phyloP scores from a whole-genome alignment of 2,113 vertebrate species.

The Clarias magur region DNA sequence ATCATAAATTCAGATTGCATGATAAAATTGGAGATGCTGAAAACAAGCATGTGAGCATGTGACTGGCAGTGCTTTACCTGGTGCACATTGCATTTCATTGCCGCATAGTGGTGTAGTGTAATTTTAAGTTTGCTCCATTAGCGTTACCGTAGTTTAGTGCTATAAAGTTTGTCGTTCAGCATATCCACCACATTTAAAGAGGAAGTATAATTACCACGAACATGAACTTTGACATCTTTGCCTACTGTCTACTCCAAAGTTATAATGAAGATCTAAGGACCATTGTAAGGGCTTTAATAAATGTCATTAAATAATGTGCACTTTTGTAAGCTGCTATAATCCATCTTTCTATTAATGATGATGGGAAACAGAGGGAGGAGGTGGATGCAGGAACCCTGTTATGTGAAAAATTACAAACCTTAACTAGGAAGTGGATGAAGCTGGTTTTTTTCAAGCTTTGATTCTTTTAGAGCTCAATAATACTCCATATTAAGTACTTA shows the following conservation, averaged over 20 bases:
- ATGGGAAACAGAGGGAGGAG: background rate
- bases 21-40: background rate
- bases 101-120: background rate
- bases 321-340: background rate
- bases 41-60: background rate
- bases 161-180: background rate
- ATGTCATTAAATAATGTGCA: background rate
- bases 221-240: background rate
- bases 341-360: background rate
- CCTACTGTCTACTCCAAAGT: background rate
- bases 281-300: background rate
- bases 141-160: background rate
- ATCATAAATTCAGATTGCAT: slow-evolving; percentile 4
- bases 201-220: background rate
- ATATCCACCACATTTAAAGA: background rate
- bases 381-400: background rate
- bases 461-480: background rate
- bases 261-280: background rate
- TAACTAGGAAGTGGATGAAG: background rate
- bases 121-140: background rate
- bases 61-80: background rate
- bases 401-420: background rate
- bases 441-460: background rate
- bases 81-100: background rate
- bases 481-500: background rate